Base-by-base conservation (phyloP, 2,888 invertebrate genomes). In the Linnaemya vulpina region DNA sequence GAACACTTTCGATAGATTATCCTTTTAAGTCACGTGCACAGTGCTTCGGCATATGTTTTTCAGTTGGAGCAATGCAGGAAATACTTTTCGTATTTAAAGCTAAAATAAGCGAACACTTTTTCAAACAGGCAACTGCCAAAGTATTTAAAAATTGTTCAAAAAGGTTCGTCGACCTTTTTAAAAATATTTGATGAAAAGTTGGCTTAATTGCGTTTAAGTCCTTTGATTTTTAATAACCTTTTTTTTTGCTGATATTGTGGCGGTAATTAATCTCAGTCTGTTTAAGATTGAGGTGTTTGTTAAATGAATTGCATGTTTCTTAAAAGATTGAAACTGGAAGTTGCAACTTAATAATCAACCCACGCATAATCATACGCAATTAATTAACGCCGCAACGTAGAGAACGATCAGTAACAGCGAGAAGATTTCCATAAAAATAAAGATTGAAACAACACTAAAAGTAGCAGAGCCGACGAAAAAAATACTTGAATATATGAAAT, bases 321-420 rank as follows among this genome's bases (percentile, higher is more conserved):
- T 55, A 15, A 65, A 60, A 38, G 11, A 22, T 40, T 65, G 58
- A 76, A 78, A 77, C 65, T 85, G 74, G 63, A 74, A 82, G 78
- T 85, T 82, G 81, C 85, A 78, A 85, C 82, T 85, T 85, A 85
- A 85, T 85, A 85, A 85, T 73, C 85, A 81, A 25, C 81, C 85
- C 85, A 85, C 85, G 82, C 85, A 82, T 82, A 78, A 82, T 71
- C 81, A 79, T 83, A 75, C 68, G 85, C 86, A 88, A 88, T 86
- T 87, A 87, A 88, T 87, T 84, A 86, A 86, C 78, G 79, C 85
- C 79, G 70, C 68, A 79, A 82, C 70, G 55, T 35, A 68, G n/a
- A n/a, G n/a, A n/a, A 65, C 81, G 81, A 68, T 43, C 67, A 74
- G 74, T 62, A 73, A 83, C 79, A 38, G 55, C 53, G 55, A 60